Base-by-base conservation (phyloP, 92 coral and sea anemone genomes). In the Micromussa lordhowensis region DNA sequence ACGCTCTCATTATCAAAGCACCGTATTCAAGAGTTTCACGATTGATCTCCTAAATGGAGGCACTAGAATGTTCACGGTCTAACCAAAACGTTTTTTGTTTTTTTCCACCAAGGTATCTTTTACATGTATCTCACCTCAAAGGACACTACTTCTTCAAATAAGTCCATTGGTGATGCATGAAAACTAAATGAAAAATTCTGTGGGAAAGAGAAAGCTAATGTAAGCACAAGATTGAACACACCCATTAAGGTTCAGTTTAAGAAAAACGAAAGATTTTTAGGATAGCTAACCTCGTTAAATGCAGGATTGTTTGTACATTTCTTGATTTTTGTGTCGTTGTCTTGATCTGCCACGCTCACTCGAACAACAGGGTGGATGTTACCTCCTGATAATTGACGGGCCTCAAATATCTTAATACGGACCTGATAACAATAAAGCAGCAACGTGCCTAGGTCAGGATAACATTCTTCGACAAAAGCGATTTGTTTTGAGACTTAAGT, bases 141-240 rank as follows among this genome's bases (percentile, higher is more conserved):
- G 40, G 91, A 90, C 26, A 97, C 93, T 14, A 92, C 78, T 75
- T 95, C 95, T 55, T 95, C 95, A 74, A 97, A 97, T 75, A 97
- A 87, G 49, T 97, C 99, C 72, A 94, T 96, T 0, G 99, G 97
- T 3, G 99, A 88, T 6, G 93, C 94, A 81, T 93, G 96, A 88
- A 97, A 95, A 44, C 91, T 96, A 70, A 91, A 97, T n/a, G 95
- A 85, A 88, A 97, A 97, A 8, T 93, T 88, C 99, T 96, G 77
- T 0, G 34, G 13, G 49, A 10, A 74, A 53, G 48, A 12, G 30
- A 4, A 54, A 78, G 29, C 22, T 31, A 75, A 31, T 26, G 26
- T 9, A 9, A 66, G 17, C 34, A 1, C 7, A 66, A 66, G 32
- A 26, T 26, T 66, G n/a, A 66, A 28, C 17, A 66, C 29, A 1